Evolutionary conservation across 2,888 invertebrate species (phyloP).

Genomic region (Eupithecia abbreviata): DNA sequence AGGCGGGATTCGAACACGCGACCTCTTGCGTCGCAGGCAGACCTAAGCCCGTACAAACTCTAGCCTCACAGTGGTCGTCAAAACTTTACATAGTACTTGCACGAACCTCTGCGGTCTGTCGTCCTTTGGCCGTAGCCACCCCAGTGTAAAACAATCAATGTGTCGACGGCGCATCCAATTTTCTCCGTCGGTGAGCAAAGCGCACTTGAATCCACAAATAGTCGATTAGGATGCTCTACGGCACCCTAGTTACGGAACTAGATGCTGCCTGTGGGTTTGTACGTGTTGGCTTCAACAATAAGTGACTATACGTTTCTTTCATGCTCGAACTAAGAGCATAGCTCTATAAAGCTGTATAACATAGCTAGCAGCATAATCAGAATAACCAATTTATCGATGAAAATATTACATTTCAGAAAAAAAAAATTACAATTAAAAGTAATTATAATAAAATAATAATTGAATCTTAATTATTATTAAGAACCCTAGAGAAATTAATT

Average conservation of each 20-base stretch:
- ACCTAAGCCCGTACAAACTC: no score
- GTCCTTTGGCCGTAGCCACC: neutral
- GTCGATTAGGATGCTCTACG: constrained; percentile 25
- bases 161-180: constrained; percentile 21
- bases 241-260: neutral
- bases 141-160: constrained; percentile 2
- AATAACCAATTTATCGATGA: no score
- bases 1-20: no score
- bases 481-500: no score
- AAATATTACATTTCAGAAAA: no score
- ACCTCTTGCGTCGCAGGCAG: no score
- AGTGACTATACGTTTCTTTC: neutral
- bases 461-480: no score
- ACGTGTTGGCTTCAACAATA: neutral
- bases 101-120: neutral
- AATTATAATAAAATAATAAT: no score
- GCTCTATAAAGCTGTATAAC: no score
- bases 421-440: no score
- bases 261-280: neutral
- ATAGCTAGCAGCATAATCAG: no score
- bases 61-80: no score
- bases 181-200: constrained; percentile 24
- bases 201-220: constrained; percentile 31
- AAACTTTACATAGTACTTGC: neutral
- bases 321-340: neutral